These are phyloP conservation scores for Trachelus stipa DNA, from an alignment of 2,888 invertebrate species.

Conservation along the genomic window DNA sequence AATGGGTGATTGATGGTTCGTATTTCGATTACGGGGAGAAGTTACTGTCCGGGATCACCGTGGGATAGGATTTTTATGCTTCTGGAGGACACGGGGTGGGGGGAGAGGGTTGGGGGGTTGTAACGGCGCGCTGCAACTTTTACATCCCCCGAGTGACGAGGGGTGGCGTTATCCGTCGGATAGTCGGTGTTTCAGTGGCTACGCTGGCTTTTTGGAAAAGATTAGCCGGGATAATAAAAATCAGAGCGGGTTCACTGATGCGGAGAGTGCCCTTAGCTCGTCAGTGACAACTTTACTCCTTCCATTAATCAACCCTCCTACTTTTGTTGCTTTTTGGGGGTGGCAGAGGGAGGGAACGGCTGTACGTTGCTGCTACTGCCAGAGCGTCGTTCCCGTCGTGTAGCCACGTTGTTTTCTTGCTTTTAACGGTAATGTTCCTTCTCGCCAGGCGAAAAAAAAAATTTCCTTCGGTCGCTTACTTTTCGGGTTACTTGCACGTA, in stretches of 20 bases:
- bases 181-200: background rate
- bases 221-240: constrained; percentile 18
- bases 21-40: background rate
- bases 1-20: constrained; percentile 24
- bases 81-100: background rate
- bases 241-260: constrained; percentile 21
- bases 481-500: constrained; percentile 1
- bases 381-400: constrained; percentile 41
- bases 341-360: background rate
- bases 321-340: constrained; percentile 47
- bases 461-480: background rate
- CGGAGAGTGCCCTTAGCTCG: constrained; percentile 14
- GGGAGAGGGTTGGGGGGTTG: background rate
- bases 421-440: constrained; percentile 59
- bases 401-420: constrained; percentile 59
- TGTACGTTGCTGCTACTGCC: background rate
- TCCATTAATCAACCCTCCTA: constrained; percentile 60
- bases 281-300: constrained; percentile 58
- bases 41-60: constrained; percentile 16
- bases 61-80: constrained; percentile 5
- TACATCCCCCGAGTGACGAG: background rate
- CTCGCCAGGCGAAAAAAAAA: constrained; percentile 22
- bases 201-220: background rate
- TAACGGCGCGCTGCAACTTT: background rate
- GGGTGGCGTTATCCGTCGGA: background rate